phyloP scores from a whole-genome alignment of 2,113 vertebrate species.

The Mirounga angustirostris region DNA sequence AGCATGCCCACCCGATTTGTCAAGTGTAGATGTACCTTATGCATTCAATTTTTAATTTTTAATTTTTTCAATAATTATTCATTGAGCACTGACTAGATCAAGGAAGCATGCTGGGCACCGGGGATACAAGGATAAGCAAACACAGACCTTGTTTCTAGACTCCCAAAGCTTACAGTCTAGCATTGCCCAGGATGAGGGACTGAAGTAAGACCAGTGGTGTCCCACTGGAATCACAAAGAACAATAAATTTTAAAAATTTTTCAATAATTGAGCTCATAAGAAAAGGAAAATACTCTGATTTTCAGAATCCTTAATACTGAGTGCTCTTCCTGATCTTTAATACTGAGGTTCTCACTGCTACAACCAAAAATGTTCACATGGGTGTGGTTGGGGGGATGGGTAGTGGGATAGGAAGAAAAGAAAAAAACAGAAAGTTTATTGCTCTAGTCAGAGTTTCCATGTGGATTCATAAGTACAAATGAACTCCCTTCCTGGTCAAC shows the following conservation, averaged over 20 bases:
- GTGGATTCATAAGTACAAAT: conserved; percentile 44
- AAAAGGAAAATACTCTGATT: not conserved
- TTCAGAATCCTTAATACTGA: not conserved
- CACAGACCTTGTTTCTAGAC: not conserved
- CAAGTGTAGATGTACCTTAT: not conserved
- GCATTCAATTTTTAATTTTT: not conserved
- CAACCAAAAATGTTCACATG: not conserved
- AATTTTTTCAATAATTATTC: not conserved
- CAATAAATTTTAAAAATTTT: not conserved
- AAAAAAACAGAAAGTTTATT: not conserved
- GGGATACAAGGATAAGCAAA: not conserved
- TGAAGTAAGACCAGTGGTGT: not conserved
- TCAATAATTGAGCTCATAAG: not conserved
- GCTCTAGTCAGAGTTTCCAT: not conserved
- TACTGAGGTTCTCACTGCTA: not conserved
- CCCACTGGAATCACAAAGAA: not conserved
- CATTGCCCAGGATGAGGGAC: not conserved
- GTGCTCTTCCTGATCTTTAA: not conserved
- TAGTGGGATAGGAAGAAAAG: not conserved
- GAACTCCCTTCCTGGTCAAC: conserved; percentile 28
- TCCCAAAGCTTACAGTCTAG: not conserved
- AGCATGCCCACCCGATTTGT: not conserved
- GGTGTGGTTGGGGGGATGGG: not conserved
- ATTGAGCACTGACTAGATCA: not conserved
- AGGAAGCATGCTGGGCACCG: not conserved